phyloP scores from a whole-genome alignment of 2,113 vertebrate genomes.

The Oryctolagus cuniculus region DNA sequence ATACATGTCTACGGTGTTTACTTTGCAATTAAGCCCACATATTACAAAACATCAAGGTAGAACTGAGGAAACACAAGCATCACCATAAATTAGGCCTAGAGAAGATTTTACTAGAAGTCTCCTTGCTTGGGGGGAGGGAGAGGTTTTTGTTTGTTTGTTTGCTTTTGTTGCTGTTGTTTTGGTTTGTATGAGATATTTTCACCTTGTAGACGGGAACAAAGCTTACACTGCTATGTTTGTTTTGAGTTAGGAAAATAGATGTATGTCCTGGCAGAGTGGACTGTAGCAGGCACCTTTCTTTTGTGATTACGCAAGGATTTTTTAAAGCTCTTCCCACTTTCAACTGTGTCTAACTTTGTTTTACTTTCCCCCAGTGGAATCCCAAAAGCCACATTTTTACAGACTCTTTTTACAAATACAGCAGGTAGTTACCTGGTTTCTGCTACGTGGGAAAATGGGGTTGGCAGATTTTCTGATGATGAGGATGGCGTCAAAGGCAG shows the following conservation, averaged over 20 bases:
- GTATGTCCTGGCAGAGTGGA: neutral
- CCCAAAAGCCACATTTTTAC: neutral
- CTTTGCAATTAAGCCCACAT: neutral
- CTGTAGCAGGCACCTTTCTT: neutral
- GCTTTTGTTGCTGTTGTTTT: neutral
- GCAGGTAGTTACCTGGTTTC: neutral
- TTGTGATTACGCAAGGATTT: neutral
- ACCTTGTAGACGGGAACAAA: neutral
- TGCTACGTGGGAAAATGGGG: neutral
- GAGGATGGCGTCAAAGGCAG: neutral
- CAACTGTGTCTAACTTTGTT: neutral
- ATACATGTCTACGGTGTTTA: neutral
- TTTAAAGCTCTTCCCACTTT: slow-evolving; percentile 43
- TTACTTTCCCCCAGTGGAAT: slow-evolving; percentile 12
- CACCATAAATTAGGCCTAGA: neutral
- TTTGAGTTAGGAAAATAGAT: slow-evolving; percentile 30
- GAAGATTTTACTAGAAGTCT: slow-evolving; percentile 19
- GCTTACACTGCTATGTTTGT: slow-evolving; percentile 3
- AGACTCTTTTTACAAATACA: neutral
- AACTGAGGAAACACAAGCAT: neutral
- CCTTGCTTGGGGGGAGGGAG: neutral
- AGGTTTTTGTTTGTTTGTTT: neutral
- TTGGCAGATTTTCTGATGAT: neutral
- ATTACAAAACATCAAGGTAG: neutral
- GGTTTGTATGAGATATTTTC: neutral